These are phyloP conservation scores for Cichlasoma orientale DNA, from an alignment of 2,797 vertebrate genomes.

Conservation along the genomic window DNA sequence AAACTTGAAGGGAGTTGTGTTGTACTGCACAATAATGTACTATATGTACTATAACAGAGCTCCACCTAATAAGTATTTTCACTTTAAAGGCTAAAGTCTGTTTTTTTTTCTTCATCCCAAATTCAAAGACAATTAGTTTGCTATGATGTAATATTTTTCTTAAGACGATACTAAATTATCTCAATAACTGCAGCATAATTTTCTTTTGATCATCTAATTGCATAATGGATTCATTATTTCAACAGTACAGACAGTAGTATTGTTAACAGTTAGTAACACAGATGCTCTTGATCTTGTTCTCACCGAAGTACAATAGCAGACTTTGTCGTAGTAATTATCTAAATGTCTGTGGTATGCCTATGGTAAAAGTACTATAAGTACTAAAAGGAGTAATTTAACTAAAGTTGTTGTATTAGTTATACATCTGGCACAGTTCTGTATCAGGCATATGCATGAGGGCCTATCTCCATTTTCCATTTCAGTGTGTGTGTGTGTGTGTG, in stretches of 20 bases:
- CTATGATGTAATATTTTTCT: neutral
- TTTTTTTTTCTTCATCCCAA: neutral
- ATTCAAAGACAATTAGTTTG: neutral
- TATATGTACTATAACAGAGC: neutral
- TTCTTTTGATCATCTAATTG: neutral
- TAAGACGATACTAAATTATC: neutral
- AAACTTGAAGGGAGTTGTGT: neutral
- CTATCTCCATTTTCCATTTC: slow-evolving; percentile 11
- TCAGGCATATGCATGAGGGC: neutral
- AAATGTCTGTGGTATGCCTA: neutral
- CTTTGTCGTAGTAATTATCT: neutral
- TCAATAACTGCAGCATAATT: neutral
- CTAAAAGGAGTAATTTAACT: neutral
- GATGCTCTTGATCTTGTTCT: neutral
- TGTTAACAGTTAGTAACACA: neutral
- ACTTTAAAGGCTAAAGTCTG: neutral
- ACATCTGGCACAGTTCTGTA: neutral
- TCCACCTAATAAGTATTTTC: neutral
- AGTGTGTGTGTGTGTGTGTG: neutral
- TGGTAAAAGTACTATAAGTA: neutral
- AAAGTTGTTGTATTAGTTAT: neutral
- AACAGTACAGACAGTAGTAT: neutral
- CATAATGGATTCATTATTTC: neutral
- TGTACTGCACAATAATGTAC: neutral
- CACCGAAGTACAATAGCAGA: neutral